Evolutionary conservation across 2,888 invertebrate genomes (phyloP).

Genomic region (Machimus rusticus): DNA sequence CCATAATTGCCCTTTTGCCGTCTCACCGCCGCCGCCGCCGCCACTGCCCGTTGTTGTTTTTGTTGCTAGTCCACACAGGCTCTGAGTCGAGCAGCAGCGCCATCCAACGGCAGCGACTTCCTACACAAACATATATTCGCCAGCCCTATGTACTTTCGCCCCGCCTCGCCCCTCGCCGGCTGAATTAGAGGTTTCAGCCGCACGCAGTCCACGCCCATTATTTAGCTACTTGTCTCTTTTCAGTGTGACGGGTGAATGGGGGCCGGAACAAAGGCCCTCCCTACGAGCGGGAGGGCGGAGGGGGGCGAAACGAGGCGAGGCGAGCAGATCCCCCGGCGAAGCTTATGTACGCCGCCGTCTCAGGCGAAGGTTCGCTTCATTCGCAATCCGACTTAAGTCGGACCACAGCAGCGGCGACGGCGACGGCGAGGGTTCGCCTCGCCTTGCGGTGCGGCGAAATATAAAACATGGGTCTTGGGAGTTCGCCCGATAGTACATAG

Average conservation of each 20-base stretch:
- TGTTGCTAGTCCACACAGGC: background rate
- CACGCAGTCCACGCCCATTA: conserved; percentile 45
- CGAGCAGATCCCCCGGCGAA: conserved; percentile 18
- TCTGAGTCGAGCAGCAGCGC: background rate
- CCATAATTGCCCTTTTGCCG: background rate
- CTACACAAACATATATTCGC: conserved; percentile 37
- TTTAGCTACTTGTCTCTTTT: conserved; percentile 45
- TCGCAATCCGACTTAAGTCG: background rate
- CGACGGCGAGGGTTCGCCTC: too few relatives aligned
- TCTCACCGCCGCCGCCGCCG: background rate
- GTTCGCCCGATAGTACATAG: background rate
- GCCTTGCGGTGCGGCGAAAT: background rate
- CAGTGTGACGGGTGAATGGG: conserved; percentile 15
- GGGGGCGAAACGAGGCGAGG: too few relatives aligned
- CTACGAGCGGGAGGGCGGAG: background rate
- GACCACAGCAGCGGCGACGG: too few relatives aligned
- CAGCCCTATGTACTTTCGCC: background rate
- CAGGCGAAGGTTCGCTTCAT: background rate
- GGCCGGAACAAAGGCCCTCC: conserved; percentile 16
- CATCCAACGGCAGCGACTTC: conserved; percentile 41
- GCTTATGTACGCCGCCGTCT: background rate
- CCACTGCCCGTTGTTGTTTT: background rate
- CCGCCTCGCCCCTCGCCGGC: background rate
- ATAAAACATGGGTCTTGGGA: background rate
- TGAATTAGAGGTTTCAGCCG: conserved; percentile 46